Evolutionary conservation across 2,888 invertebrate genomes (phyloP).

Genomic region (Globia sparganii): DNA sequence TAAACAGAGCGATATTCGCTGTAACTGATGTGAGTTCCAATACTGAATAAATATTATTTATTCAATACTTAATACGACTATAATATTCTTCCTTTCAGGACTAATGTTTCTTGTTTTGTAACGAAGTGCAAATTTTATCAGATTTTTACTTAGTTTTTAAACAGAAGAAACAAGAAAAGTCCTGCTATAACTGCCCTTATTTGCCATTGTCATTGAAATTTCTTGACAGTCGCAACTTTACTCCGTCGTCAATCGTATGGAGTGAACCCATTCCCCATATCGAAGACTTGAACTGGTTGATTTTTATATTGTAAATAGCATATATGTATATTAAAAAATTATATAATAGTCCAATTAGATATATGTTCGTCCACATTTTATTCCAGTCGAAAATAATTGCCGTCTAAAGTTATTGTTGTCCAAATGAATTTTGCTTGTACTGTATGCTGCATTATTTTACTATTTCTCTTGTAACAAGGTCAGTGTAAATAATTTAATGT

Average conservation of each 20-base stretch:
- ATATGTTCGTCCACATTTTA: slow-evolving; percentile 89
- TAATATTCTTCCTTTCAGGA: slow-evolving; percentile 68
- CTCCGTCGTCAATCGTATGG: slow-evolving; percentile 62
- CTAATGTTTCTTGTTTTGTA: slow-evolving; percentile 71
- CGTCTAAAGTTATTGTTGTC: slow-evolving; percentile 87
- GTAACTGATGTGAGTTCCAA: slow-evolving; percentile 77
- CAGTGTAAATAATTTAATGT: slow-evolving; percentile 62
- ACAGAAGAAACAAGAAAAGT: slow-evolving; percentile 34
- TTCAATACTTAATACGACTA: slow-evolving; percentile 76
- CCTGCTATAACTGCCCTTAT: slow-evolving; percentile 44
- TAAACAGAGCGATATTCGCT: slow-evolving; percentile 60
- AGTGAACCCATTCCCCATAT: slow-evolving; percentile 63
- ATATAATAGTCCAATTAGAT: slow-evolving; percentile 87
- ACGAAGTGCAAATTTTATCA: slow-evolving; percentile 50
- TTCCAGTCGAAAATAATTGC: slow-evolving; percentile 87
- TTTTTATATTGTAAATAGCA: slow-evolving; percentile 84
- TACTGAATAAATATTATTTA: slow-evolving; percentile 70
- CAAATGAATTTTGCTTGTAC: slow-evolving; percentile 81
- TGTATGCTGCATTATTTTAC: slow-evolving; percentile 76
- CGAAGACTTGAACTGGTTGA: slow-evolving; percentile 75
- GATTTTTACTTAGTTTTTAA: slow-evolving; percentile 50
- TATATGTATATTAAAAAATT: slow-evolving; percentile 80
- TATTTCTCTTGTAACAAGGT: slow-evolving; percentile 74
- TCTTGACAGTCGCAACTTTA: slow-evolving; percentile 60
- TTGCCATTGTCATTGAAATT: slow-evolving; percentile 54